These are phyloP conservation scores for Paramisgurnus dabryanus DNA, from an alignment of 2,113 vertebrate species.

Conservation along the genomic window DNA sequence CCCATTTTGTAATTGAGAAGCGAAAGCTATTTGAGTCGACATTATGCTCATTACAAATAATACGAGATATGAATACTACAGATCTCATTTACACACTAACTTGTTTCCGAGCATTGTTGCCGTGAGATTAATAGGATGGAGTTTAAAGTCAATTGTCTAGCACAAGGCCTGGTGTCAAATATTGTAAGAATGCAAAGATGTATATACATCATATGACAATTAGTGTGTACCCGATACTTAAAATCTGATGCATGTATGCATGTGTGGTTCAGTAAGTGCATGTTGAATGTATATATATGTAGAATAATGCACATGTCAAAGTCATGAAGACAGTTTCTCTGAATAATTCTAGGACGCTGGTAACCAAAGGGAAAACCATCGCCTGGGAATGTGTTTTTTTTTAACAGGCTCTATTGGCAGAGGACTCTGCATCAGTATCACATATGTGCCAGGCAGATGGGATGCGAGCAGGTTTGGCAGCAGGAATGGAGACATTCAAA, in stretches of 20 bases:
- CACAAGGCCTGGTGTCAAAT: neutral
- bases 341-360: slow-evolving; percentile 27
- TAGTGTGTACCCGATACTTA: neutral
- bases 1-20: slow-evolving; percentile 26
- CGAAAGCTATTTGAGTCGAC: slow-evolving; percentile 17
- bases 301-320: slow-evolving; percentile 17
- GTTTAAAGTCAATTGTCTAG: neutral
- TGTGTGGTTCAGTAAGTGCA: neutral
- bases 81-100: slow-evolving; percentile 21
- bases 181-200: neutral
- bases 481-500: neutral
- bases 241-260: neutral
- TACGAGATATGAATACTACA: slow-evolving; percentile 28
- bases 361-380: neutral
- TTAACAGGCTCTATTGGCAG: neutral
- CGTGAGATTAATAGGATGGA: neutral
- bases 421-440: neutral
- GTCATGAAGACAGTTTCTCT: slow-evolving; percentile 16
- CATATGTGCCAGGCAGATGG: slow-evolving; percentile 20
- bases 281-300: neutral
- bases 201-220: neutral
- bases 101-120: neutral
- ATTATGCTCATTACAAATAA: slow-evolving; percentile 22
- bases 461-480: neutral
- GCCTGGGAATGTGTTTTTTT: neutral